Conservation (phyloP, 2,888 invertebrate genomes). For the Drosophila melanosoma region DNA sequence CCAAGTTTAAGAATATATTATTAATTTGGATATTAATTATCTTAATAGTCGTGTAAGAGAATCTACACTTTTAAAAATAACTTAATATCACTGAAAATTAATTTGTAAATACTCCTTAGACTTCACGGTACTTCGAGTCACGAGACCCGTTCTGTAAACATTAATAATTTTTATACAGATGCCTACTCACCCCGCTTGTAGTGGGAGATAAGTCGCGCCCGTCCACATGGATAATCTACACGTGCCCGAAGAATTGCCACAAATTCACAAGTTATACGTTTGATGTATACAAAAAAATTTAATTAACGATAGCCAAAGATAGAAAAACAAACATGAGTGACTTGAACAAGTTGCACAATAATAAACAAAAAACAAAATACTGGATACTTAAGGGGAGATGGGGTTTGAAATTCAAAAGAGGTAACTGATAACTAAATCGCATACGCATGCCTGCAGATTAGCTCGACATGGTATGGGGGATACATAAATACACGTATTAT, state of each 20-base stretch:
- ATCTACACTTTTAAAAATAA: not conserved
- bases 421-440: conserved; percentile 28
- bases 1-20: not conserved
- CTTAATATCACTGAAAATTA: conserved; percentile 6
- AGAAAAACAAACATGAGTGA: conserved; percentile 11
- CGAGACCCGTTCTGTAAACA: no score
- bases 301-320: conserved; percentile 35
- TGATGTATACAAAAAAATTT: conserved; percentile 33
- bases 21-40: not conserved
- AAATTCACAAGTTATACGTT: conserved; percentile 1
- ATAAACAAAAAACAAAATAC: conserved; percentile 1
- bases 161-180: not conserved
- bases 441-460: conserved; percentile 8
- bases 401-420: not conserved
- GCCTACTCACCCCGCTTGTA: not conserved
- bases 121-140: not conserved
- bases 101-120: not conserved
- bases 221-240: not conserved
- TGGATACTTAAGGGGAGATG: not conserved
- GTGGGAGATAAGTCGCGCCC: not conserved
- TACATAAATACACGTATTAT: conserved; percentile 56
- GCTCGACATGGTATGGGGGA: conserved; percentile 6
- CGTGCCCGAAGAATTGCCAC: not conserved
- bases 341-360: conserved; percentile 7
- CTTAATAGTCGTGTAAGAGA: not conserved